Conservation (phyloP, 2,888 invertebrate species). For the Actias luna region DNA sequence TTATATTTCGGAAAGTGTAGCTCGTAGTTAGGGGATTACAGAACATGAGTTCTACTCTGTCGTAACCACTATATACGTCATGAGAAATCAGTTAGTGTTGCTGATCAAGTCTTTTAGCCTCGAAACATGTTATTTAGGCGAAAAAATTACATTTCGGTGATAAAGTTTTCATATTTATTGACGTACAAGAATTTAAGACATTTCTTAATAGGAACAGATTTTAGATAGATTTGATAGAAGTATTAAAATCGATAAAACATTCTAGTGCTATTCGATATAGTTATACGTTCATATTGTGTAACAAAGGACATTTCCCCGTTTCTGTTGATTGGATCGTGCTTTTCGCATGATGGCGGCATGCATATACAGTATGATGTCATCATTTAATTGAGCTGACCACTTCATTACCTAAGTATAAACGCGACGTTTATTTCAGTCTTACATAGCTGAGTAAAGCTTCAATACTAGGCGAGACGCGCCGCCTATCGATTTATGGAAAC, state of each 20-base stretch:
- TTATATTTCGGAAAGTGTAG: background rate
- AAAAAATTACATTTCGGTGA: too few species aligned
- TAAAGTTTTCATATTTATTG: background rate
- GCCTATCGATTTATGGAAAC: slow-evolving; percentile 52
- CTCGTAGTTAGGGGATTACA: background rate
- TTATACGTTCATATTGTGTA: background rate
- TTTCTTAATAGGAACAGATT: background rate
- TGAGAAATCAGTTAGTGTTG: background rate
- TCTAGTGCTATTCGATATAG: background rate
- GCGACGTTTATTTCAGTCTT: slow-evolving; percentile 55
- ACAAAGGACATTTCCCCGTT: slow-evolving; percentile 31
- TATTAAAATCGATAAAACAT: background rate
- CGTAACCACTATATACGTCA: background rate
- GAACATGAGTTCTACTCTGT: background rate
- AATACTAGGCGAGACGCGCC: slow-evolving; percentile 35
- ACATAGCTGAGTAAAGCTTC: slow-evolving; percentile 39
- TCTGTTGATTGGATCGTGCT: slow-evolving; percentile 68
- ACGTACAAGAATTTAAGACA: background rate
- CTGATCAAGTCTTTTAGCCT: background rate
- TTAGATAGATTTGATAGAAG: background rate
- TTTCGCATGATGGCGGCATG: slow-evolving; percentile 63
- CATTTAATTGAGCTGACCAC: slow-evolving; percentile 71
- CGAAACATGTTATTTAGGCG: background rate
- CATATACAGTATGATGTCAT: slow-evolving; percentile 71
- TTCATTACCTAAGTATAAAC: slow-evolving; percentile 67